phyloP scores from a whole-genome alignment of 2,888 invertebrate species.

The Drosophila setosimentum region DNA sequence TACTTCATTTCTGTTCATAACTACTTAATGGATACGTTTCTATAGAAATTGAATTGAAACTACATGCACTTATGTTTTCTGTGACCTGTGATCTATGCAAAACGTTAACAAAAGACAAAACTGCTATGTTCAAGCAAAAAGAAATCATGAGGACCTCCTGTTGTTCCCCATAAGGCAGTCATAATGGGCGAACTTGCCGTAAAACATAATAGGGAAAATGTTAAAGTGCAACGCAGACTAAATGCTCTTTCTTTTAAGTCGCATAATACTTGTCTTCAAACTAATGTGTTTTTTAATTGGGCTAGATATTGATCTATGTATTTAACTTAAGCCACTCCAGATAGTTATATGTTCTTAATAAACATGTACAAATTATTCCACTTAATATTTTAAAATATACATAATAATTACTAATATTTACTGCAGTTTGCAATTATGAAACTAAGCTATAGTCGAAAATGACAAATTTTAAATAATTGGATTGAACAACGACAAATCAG shows the following conservation, averaged over 20 bases:
- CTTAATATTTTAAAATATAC: not conserved
- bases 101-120: slow-evolving; percentile 45
- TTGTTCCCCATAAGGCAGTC: slow-evolving; percentile 24
- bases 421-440: not conserved
- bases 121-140: slow-evolving; percentile 42
- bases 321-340: not conserved
- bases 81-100: slow-evolving; percentile 29
- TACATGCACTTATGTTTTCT: slow-evolving; percentile 50
- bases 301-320: not conserved
- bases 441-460: not conserved
- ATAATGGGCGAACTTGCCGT: slow-evolving; percentile 46
- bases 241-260: slow-evolving; percentile 23
- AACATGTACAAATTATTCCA: not conserved
- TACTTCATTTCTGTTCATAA: slow-evolving; percentile 19
- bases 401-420: not conserved
- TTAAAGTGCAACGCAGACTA: not conserved
- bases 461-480: not conserved
- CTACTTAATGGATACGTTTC: slow-evolving; percentile 29
- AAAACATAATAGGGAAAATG: slow-evolving; percentile 21
- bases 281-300: not conserved
- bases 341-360: not conserved
- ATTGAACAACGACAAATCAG: not conserved
- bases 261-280: too few species aligned
- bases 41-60: slow-evolving; percentile 55
- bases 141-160: slow-evolving; percentile 34